Conservation (phyloP, 2,113 vertebrate species). For the Odontesthes bonariensis region DNA sequence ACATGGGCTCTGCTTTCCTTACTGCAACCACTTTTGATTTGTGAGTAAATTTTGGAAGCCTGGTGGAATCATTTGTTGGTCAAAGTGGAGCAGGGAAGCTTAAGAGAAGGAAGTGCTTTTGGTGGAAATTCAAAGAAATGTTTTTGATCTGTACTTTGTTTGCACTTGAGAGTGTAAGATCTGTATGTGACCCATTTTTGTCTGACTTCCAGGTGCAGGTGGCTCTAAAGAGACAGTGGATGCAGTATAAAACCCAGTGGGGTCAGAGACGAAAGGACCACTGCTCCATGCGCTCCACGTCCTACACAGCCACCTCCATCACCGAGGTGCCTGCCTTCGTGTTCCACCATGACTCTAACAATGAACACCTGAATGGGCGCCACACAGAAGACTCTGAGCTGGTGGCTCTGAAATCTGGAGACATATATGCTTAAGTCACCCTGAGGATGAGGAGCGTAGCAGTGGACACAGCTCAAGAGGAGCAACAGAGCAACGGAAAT, state of each 20-base stretch:
- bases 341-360: constrained; percentile 87
- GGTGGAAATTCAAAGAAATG: not conserved
- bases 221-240: constrained; percentile 93
- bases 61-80: constrained; percentile 18
- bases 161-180: not conserved
- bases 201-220: constrained; percentile 87
- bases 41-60: constrained; percentile 9
- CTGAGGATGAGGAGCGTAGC: not conserved
- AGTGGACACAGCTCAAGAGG: not conserved
- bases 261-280: constrained; percentile 88
- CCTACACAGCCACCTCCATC: constrained; percentile 90
- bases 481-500: constrained; percentile 10
- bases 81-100: not conserved
- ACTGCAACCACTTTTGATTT: constrained; percentile 11
- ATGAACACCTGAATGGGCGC: constrained; percentile 85
- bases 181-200: not conserved
- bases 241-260: constrained; percentile 91
- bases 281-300: constrained; percentile 88
- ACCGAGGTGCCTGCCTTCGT: constrained; percentile 88
- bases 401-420: constrained; percentile 86
- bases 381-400: constrained; percentile 87
- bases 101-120: not conserved
- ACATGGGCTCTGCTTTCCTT: not conserved
- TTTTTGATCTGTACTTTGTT: not conserved
- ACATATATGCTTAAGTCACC: constrained; percentile 84